phyloP scores from a whole-genome alignment of 2,888 invertebrate genomes.

The Meghimatium bilineatum region DNA sequence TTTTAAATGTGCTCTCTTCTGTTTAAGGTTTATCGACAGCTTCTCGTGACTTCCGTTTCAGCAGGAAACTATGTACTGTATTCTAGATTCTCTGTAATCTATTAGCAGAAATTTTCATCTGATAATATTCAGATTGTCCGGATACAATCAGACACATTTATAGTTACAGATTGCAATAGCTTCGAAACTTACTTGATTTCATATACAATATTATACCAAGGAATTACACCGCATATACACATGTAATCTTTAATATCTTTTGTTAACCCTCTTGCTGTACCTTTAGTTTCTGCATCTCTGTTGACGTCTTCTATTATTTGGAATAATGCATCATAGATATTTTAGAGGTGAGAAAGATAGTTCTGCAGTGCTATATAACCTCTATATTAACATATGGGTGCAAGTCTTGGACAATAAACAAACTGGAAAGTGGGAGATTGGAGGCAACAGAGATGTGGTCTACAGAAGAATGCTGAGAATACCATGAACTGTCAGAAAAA shows the following conservation, averaged over 20 bases:
- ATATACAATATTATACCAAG: not conserved
- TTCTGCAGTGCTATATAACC: too few relatives aligned
- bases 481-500: too few relatives aligned
- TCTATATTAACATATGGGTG: too few relatives aligned
- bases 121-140: not conserved
- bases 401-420: too few relatives aligned
- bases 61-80: not conserved
- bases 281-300: not conserved
- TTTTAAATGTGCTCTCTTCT: not conserved
- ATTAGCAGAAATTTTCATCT: constrained; percentile 14
- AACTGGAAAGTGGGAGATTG: too few relatives aligned
- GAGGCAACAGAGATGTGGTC: too few relatives aligned
- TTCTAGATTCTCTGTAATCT: constrained; percentile 3
- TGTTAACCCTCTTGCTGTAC: not conserved
- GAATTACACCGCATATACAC: constrained; percentile 3
- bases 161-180: not conserved
- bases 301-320: not conserved
- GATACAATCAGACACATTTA: not conserved
- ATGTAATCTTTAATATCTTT: not conserved
- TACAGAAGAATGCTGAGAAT: too few relatives aligned
- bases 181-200: not conserved
- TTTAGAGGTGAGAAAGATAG: too few relatives aligned
- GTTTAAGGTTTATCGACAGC: not conserved
- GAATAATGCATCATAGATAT: too few relatives aligned
- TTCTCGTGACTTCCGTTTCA: not conserved